These are phyloP conservation scores for Edolisoma coerulescens DNA, from an alignment of 2,113 vertebrate genomes.

Conservation along the genomic window DNA sequence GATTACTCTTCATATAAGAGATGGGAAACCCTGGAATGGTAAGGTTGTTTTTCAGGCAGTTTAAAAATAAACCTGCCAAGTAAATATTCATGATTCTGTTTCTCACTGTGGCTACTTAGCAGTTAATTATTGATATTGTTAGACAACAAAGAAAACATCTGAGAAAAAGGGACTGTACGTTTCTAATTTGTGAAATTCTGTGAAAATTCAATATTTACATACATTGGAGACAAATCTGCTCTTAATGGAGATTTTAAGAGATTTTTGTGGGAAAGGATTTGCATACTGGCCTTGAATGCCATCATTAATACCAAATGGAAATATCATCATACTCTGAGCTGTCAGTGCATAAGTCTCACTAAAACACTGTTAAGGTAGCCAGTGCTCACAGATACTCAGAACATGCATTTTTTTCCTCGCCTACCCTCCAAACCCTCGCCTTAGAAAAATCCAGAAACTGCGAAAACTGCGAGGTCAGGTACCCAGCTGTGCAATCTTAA, in stretches of 20 bases:
- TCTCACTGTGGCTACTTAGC: background rate
- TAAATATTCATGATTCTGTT: background rate
- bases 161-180: background rate
- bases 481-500: background rate
- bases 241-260: background rate
- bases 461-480: accelerated
- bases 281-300: background rate
- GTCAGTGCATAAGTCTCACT: background rate
- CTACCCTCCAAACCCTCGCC: background rate
- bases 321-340: background rate
- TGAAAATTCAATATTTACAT: constrained; percentile 13
- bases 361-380: background rate
- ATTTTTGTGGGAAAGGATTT: background rate
- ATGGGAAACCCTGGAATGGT: background rate
- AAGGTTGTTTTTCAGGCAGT: background rate
- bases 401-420: accelerated
- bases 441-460: background rate
- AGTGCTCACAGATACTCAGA: background rate
- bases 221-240: background rate
- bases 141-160: background rate
- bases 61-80: background rate
- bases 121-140: background rate
- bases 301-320: background rate
- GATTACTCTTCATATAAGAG: background rate
- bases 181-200: background rate